Evolutionary conservation across 2,888 invertebrate genomes (phyloP).

Genomic region (Hypomecis punctinalis): DNA sequence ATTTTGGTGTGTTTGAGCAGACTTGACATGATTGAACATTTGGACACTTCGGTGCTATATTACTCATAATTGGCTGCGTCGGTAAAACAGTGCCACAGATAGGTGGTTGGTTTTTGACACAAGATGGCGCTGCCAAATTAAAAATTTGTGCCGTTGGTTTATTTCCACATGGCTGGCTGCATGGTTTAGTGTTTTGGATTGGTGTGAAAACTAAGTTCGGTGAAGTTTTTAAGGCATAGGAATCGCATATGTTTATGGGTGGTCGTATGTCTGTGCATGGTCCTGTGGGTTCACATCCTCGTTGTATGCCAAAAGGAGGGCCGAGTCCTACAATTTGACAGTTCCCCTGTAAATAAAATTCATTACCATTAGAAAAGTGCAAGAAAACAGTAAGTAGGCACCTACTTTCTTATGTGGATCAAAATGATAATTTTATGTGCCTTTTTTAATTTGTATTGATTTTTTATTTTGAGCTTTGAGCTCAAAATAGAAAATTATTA

Average conservation of each 20-base stretch:
- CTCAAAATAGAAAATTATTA: too few relatives aligned
- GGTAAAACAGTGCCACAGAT: background rate
- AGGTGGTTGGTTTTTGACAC: background rate
- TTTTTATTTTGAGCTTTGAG: too few relatives aligned
- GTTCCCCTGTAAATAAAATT: constrained; percentile 40
- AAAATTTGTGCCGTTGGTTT: background rate
- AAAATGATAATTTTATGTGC: too few relatives aligned
- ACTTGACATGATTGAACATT: too few relatives aligned
- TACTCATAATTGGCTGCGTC: background rate
- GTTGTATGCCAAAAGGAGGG: constrained; percentile 1
- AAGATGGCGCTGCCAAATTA: constrained; percentile 4
- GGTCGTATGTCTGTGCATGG: background rate
- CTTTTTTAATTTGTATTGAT: too few relatives aligned
- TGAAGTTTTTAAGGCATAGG: background rate
- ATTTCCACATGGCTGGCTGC: background rate
- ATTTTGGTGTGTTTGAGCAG: background rate
- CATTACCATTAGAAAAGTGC: background rate
- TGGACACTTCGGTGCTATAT: background rate
- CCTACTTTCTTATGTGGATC: too few relatives aligned
- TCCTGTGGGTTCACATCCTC: constrained; percentile 13
- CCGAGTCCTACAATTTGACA: constrained; percentile 37
- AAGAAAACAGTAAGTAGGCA: too few relatives aligned
- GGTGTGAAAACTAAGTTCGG: constrained; percentile 2
- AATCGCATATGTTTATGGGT: too few relatives aligned
- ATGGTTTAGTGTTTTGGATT: background rate